These are phyloP conservation scores for Fopius arisanus DNA, from an alignment of 1,140 invertebrate species.

Conservation along the genomic window DNA sequence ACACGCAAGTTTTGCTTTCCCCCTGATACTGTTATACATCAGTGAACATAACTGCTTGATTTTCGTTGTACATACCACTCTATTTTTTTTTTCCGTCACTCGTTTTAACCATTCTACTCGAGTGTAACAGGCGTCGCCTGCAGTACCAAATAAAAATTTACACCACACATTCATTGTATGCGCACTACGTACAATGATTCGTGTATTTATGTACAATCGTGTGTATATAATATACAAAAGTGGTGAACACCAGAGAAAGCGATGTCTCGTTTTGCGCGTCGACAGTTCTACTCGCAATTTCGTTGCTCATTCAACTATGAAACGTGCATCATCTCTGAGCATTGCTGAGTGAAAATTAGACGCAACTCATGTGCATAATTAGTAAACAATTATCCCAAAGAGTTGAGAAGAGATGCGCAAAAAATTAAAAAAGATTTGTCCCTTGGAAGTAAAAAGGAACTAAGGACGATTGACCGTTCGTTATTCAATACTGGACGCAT, in stretches of 20 bases:
- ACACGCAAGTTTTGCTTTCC: conserved; percentile 43
- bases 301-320: conserved; percentile 23
- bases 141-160: not conserved
- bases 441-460: too few species aligned
- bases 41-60: not conserved
- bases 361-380: not conserved
- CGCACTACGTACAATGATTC: not conserved
- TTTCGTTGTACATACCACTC: not conserved
- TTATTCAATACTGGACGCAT: too few species aligned
- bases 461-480: too few species aligned
- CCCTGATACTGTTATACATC: conserved; percentile 17
- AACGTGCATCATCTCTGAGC: conserved; percentile 23
- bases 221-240: not conserved
- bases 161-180: too few species aligned
- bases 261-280: conserved; percentile 28
- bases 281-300: conserved; percentile 23
- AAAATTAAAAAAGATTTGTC: too few species aligned
- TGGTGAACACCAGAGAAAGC: conserved; percentile 24
- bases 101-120: not conserved
- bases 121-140: not conserved
- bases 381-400: not conserved
- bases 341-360: not conserved
- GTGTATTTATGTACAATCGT: not conserved
- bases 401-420: too few species aligned
- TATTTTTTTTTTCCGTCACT: not conserved